A percentile compares a stretch with the other conserved stretches of the same genome.
Evolutionary conservation across 2,113 vertebrate genomes (phyloP).

Genomic region (Leucosticte australis): DNA sequence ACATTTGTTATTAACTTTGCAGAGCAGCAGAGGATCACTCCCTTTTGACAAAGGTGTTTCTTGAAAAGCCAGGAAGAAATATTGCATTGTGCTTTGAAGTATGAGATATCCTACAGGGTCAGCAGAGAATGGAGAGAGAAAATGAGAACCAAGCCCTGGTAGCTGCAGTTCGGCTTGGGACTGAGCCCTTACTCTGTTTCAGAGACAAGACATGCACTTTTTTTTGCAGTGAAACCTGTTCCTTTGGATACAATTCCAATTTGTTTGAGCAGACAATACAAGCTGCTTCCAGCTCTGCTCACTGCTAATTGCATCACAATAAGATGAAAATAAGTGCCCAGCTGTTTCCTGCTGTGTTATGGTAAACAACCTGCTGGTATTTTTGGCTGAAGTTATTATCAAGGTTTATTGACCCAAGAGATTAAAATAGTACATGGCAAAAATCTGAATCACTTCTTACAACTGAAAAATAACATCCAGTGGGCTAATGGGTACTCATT

Average conservation of each 20-base stretch:
- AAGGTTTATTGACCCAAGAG: slow-evolving; percentile 9
- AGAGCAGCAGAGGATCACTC: slow-evolving; percentile 26
- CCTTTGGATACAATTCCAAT: background rate
- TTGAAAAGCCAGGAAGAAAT: background rate
- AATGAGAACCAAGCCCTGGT: background rate
- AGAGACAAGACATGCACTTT: background rate
- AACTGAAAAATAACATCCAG: background rate
- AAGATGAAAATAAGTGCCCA: slow-evolving; percentile 51
- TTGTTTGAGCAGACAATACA: background rate
- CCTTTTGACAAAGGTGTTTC: slow-evolving; percentile 15
- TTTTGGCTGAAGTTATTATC: slow-evolving; percentile 5
- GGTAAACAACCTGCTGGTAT: background rate
- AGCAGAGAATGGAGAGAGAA: background rate
- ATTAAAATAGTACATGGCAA: background rate
- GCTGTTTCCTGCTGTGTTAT: slow-evolving; percentile 27
- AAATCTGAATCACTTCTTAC: background rate
- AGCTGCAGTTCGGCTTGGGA: background rate
- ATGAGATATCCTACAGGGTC: background rate
- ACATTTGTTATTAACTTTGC: background rate
- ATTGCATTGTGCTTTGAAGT: background rate
- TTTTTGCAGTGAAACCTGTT: background rate
- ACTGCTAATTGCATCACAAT: slow-evolving; percentile 9
- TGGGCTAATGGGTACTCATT: background rate
- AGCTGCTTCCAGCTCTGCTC: background rate
- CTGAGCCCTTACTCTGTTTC: background rate